phyloP scores from a whole-genome alignment of 1,140 invertebrate species.

The Drosophila sucinea region DNA sequence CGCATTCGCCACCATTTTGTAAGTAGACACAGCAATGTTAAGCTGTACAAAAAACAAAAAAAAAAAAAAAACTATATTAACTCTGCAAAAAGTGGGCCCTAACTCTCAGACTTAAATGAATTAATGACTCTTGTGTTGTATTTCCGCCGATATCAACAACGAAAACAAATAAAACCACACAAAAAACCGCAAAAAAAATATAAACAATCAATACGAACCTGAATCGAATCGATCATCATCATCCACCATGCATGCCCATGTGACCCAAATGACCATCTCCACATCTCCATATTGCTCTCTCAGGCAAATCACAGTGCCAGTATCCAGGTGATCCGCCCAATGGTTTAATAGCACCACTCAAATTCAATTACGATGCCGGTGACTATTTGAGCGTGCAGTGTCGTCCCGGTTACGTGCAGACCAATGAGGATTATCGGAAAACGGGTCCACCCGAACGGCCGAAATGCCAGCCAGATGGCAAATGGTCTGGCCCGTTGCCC shows the following conservation, averaged over 20 bases:
- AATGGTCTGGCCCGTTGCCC: constrained; percentile 84
- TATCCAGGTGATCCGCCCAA: constrained; percentile 90
- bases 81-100: constrained; percentile 63
- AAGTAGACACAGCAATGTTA: constrained; percentile 72
- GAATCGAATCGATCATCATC: constrained; percentile 32
- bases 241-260: constrained; percentile 44
- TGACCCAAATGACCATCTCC: constrained; percentile 37
- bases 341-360: constrained; percentile 88
- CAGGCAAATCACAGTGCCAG: constrained; percentile 90
- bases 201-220: neutral
- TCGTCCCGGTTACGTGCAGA: constrained; percentile 86
- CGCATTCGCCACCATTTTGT: constrained; percentile 92
- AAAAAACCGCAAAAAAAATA: constrained; percentile 36
- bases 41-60: constrained; percentile 59
- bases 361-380: constrained; percentile 90
- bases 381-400: constrained; percentile 90
- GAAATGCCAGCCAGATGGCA: constrained; percentile 84
- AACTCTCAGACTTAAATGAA: constrained; percentile 48
- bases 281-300: constrained; percentile 28
- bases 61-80: constrained; percentile 53
- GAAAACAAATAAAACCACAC: constrained; percentile 30
- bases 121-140: constrained; percentile 79
- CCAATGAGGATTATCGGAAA: constrained; percentile 56
- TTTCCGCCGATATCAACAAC: constrained; percentile 58
- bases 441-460: constrained; percentile 83